Percentiles rank a stretch among this genome's conserved stretches.
These are phyloP conservation scores for Porites australiensis DNA, from an alignment of 64 coral and sea anemone species.

Conservation along the genomic window DNA sequence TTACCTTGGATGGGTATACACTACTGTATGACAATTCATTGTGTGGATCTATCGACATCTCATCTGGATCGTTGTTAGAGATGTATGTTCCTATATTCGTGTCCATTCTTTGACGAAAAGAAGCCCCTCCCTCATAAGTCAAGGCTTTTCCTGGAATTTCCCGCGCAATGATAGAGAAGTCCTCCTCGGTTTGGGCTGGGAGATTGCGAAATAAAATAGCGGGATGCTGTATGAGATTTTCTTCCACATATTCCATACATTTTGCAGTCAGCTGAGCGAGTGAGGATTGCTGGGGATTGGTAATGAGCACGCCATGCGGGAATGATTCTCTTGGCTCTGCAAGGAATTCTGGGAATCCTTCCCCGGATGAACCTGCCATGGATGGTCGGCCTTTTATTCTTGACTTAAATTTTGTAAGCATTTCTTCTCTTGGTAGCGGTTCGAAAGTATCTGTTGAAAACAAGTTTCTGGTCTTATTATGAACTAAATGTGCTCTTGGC, in stretches of 20 bases:
- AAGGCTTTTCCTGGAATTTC: constrained; percentile 49
- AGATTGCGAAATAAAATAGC: constrained; percentile 74
- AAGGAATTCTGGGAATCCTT: constrained; percentile 76
- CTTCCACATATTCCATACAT: not conserved
- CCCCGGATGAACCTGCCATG: not conserved
- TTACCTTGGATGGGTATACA: constrained; percentile 72
- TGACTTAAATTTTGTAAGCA: not conserved
- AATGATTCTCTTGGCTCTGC: constrained; percentile 55
- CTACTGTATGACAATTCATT: constrained; percentile 72
- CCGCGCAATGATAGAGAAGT: constrained; percentile 41
- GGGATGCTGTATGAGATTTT: constrained; percentile 35
- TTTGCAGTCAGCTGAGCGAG: constrained; percentile 41
- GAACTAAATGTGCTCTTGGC: too few species aligned
- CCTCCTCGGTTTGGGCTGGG: not conserved
- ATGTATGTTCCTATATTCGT: constrained; percentile 42
- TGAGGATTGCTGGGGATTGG: constrained; percentile 7
- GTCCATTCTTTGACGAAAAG: constrained; percentile 37
- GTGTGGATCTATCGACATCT: constrained; percentile 78
- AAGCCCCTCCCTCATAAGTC: constrained; percentile 51
- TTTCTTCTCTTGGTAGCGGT: not conserved
- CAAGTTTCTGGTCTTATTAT: too few species aligned
- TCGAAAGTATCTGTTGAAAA: not conserved
- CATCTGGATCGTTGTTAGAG: constrained; percentile 73
- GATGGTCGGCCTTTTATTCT: not conserved
- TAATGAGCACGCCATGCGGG: constrained; percentile 56